phyloP scores from a whole-genome alignment of 2,888 invertebrate species.

The Fabriciana adippe region DNA sequence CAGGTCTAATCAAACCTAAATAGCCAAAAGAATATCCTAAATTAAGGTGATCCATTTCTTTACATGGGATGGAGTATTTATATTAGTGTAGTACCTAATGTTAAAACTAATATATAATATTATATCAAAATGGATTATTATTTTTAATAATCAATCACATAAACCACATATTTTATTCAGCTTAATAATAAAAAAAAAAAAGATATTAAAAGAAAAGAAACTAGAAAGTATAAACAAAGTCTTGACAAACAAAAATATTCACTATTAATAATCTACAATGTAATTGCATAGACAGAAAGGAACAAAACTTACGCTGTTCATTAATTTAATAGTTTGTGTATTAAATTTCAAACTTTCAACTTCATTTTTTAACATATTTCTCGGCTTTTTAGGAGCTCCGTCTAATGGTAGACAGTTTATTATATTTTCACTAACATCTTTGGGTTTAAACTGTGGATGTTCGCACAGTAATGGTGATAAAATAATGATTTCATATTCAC shows the following conservation, averaged over 20 bases:
- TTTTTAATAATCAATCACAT: neutral
- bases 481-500: conserved; percentile 96
- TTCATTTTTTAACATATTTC: conserved; percentile 87
- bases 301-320: conserved; percentile 57
- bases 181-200: no score
- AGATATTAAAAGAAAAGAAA: conserved; percentile 11
- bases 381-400: conserved; percentile 87
- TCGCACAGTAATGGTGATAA: conserved; percentile 92
- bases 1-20: no score
- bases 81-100: no score
- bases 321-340: conserved; percentile 78
- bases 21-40: no score
- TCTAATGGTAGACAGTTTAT: conserved; percentile 88
- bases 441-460: conserved; percentile 93
- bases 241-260: conserved; percentile 4
- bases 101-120: no score
- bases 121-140: no score
- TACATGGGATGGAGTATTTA: no score
- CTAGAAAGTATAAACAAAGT: conserved; percentile 23
- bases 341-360: conserved; percentile 87
- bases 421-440: conserved; percentile 88
- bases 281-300: conserved; percentile 6
- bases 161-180: neutral
- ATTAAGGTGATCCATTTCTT: no score
- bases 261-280: neutral